A percentile compares a stretch with the other conserved stretches of the same genome.
Conservation (phyloP, 2,797 vertebrate species). For the Oreortyx pictus region DNA sequence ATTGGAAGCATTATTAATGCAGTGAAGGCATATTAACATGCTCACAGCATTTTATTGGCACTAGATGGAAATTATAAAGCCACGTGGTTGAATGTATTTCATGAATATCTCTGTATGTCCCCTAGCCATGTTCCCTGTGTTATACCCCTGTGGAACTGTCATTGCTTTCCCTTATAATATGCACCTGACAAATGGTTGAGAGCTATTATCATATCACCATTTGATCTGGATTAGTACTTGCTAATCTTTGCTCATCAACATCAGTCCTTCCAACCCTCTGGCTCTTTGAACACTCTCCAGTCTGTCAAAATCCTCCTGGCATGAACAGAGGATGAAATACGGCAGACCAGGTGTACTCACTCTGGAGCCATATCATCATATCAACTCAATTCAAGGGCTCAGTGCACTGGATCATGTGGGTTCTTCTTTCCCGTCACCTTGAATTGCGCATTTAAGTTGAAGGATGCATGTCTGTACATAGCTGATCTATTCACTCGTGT, state of each 20-base stretch:
- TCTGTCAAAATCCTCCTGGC: neutral
- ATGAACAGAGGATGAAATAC: neutral
- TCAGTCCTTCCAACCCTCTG: constrained; percentile 39
- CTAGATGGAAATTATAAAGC: neutral
- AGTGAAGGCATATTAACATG: neutral
- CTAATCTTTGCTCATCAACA: constrained; percentile 6
- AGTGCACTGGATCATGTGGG: accelerated
- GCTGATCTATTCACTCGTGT: neutral
- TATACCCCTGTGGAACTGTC: neutral
- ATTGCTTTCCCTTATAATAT: neutral
- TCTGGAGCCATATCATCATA: neutral
- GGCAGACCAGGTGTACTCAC: neutral
- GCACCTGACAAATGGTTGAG: neutral
- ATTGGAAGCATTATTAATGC: neutral
- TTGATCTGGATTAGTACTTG: neutral
- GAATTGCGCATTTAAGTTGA: neutral
- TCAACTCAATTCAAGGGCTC: neutral
- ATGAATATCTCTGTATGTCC: too few relatives aligned
- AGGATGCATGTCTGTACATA: neutral
- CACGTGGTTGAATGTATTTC: neutral
- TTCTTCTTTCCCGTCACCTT: neutral
- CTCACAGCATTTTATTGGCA: neutral
- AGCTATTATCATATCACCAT: neutral
- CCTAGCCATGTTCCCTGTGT: too few relatives aligned
- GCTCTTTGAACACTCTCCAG: constrained; percentile 35